These are phyloP conservation scores for Danio jaintianensis DNA, from an alignment of 2,797 vertebrate genomes.

Conservation along the genomic window DNA sequence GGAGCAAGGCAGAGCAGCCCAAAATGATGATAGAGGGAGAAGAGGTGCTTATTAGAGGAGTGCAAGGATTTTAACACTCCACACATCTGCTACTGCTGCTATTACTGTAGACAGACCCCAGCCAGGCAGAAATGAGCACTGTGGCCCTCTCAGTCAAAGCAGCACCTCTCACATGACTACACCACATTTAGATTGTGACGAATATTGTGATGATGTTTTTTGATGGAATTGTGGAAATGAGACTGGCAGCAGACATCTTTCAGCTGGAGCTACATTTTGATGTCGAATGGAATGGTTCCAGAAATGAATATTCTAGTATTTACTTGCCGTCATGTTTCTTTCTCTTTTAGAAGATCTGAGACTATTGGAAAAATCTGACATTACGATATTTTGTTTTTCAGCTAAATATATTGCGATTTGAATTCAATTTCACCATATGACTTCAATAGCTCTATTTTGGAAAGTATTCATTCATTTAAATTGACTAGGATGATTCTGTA, in stretches of 20 bases:
- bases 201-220: not conserved
- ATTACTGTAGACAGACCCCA: slow-evolving; percentile 56
- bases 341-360: not conserved
- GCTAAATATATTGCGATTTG: too few species aligned
- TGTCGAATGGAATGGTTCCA: not conserved
- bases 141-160: slow-evolving; percentile 39
- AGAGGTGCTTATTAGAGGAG: slow-evolving; percentile 64
- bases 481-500: too few species aligned
- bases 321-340: not conserved
- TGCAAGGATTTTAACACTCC: slow-evolving; percentile 58
- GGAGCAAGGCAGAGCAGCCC: slow-evolving; percentile 50
- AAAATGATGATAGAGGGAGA: slow-evolving; percentile 60
- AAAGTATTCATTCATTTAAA: too few species aligned
- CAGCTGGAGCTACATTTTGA: not conserved
- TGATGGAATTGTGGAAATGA: not conserved
- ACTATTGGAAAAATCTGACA: too few species aligned
- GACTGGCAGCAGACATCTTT: slow-evolving; percentile 5
- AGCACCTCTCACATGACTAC: slow-evolving; percentile 23
- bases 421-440: too few species aligned
- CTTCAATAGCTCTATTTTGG: too few species aligned
- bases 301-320: not conserved
- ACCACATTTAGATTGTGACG: slow-evolving; percentile 11
- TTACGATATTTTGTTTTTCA: too few species aligned
- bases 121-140: slow-evolving; percentile 51
- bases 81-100: slow-evolving; percentile 57